Percentiles rank a stretch among this genome's conserved stretches.
Evolutionary conservation across 2,888 invertebrate species (phyloP).

Genomic region (Andrena camellia): DNA sequence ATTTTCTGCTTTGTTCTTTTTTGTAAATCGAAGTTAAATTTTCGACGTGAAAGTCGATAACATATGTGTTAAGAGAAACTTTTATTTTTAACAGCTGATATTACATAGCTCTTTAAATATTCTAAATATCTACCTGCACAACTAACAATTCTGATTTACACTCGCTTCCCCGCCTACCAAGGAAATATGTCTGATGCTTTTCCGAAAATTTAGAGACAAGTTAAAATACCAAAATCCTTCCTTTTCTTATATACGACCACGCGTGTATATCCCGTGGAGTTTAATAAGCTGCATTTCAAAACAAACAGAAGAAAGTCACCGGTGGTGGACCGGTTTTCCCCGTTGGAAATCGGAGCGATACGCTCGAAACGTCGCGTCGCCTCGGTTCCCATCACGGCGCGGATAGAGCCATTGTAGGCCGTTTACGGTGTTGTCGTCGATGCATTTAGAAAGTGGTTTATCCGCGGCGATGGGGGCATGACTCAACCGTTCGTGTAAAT

Average conservation of each 20-base stretch:
- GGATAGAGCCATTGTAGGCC: conserved; percentile 78
- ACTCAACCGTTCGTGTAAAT: conserved; percentile 77
- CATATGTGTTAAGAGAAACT: too few species aligned
- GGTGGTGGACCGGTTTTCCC: conserved; percentile 3
- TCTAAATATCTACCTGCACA: too few species aligned
- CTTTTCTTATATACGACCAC: background rate
- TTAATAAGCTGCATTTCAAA: background rate
- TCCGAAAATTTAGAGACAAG: too few species aligned
- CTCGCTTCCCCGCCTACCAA: too few species aligned
- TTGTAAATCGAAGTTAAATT: too few species aligned
- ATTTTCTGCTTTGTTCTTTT: too few species aligned
- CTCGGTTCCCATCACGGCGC: conserved; percentile 45
- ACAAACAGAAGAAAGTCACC: conserved; percentile 5
- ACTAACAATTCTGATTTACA: too few species aligned
- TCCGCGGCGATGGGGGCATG: conserved; percentile 75
- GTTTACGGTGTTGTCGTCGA: conserved; percentile 75
- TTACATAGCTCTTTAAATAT: too few species aligned
- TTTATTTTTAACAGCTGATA: too few species aligned
- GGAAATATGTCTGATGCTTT: too few species aligned
- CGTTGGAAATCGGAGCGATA: conserved; percentile 26
- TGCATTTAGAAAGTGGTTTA: conserved; percentile 81
- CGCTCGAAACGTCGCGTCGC: conserved; percentile 33
- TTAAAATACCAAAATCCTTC: too few species aligned
- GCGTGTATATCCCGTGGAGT: background rate
- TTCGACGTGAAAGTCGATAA: too few species aligned